Evolutionary conservation across 2,888 invertebrate genomes (phyloP).

Genomic region (Tribolium freemani): DNA sequence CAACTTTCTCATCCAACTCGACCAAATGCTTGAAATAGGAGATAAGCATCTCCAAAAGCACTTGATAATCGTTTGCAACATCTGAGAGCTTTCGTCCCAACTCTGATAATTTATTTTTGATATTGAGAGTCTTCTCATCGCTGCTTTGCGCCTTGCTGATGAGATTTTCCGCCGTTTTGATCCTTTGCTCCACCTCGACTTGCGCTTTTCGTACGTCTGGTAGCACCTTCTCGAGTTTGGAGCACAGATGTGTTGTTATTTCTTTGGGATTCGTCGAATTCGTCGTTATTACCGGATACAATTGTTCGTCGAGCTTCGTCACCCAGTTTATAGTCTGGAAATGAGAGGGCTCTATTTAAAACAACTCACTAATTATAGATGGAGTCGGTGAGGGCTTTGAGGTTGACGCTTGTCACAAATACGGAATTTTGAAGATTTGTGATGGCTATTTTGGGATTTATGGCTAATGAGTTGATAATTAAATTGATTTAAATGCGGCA

Average conservation of each 20-base stretch:
- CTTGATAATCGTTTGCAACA: constrained; percentile 80
- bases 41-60: constrained; percentile 75
- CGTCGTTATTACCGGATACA: constrained; percentile 82
- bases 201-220: constrained; percentile 76
- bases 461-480: neutral
- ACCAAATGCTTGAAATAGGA: constrained; percentile 79
- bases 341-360: constrained; percentile 38
- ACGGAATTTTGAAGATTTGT: neutral
- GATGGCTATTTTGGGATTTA: neutral
- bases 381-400: neutral
- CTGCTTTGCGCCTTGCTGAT: constrained; percentile 72
- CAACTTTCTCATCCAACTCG: constrained; percentile 75
- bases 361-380: constrained; percentile 36
- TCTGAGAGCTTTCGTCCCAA: constrained; percentile 77
- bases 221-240: constrained; percentile 71
- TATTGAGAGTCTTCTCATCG: constrained; percentile 72
- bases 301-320: constrained; percentile 78
- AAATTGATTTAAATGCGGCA: constrained; percentile 1
- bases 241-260: constrained; percentile 72
- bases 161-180: constrained; percentile 77
- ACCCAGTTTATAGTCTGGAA: constrained; percentile 76
- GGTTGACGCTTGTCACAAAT: neutral
- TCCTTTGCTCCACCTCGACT: constrained; percentile 76
- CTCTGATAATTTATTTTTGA: constrained; percentile 76
- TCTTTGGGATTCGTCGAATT: constrained; percentile 73